phyloP scores from a whole-genome alignment of 2,888 invertebrate species.

The Agrilus biguttatus region DNA sequence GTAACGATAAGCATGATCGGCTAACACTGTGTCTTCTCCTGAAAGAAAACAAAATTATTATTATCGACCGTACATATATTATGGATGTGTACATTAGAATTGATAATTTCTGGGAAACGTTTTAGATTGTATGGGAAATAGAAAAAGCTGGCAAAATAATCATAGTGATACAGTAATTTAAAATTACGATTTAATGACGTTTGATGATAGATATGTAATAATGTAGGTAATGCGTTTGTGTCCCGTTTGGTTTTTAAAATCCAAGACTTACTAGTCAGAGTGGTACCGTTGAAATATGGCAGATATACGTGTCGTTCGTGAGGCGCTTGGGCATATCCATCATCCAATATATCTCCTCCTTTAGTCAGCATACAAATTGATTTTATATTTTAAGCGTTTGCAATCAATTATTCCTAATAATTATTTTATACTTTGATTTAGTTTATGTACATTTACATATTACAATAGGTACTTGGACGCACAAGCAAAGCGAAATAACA shows the following conservation, averaged over 20 bases:
- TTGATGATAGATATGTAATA: too few relatives aligned
- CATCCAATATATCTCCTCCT: slow-evolving; percentile 29
- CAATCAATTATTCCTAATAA: too few relatives aligned
- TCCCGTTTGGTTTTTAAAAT: slow-evolving; percentile 5
- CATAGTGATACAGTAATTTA: too few relatives aligned
- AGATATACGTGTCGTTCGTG: slow-evolving; percentile 69
- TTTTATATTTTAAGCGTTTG: too few relatives aligned
- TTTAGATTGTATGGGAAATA: too few relatives aligned
- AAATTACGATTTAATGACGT: too few relatives aligned
- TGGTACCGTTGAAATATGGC: slow-evolving; percentile 72
- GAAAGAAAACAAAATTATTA: slow-evolving; percentile 5
- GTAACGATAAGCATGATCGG: slow-evolving; percentile 83
- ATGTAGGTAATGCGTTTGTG: slow-evolving; percentile 5
- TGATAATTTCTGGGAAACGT: too few relatives aligned
- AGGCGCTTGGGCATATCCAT: slow-evolving; percentile 54
- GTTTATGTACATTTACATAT: too few relatives aligned
- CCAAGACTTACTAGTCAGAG: slow-evolving; percentile 60
- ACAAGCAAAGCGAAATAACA: too few relatives aligned
- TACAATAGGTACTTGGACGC: too few relatives aligned
- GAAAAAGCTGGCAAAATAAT: too few relatives aligned
- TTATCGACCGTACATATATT: not conserved
- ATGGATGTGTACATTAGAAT: not conserved
- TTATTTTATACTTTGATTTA: too few relatives aligned
- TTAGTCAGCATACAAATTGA: slow-evolving; percentile 5
- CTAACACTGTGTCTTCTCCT: slow-evolving; percentile 86